Percentiles rank a stretch among this genome's conserved stretches.
These are phyloP conservation scores for Pedetes capensis DNA, from an alignment of 2,113 vertebrate genomes.

Conservation along the genomic window DNA sequence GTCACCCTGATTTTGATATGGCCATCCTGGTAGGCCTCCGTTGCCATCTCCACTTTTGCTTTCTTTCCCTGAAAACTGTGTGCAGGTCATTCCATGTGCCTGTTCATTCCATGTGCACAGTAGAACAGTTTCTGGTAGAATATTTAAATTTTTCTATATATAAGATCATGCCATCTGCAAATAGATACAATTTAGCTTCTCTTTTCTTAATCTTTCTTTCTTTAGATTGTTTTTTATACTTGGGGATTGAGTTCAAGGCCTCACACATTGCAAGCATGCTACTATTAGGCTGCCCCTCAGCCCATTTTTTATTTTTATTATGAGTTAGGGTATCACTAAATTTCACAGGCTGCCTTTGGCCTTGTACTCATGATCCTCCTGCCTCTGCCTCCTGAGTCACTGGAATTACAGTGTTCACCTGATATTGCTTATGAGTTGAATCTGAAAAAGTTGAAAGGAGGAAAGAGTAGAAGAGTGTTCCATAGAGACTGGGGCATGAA, in stretches of 20 bases:
- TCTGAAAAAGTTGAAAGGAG: neutral
- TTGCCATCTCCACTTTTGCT: conserved; percentile 74
- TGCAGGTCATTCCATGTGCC: conserved; percentile 86
- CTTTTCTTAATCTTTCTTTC: neutral
- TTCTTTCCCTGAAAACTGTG: conserved; percentile 79
- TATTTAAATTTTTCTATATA: neutral
- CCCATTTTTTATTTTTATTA: no score
- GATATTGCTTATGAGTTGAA: neutral
- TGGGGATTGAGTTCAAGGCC: no score
- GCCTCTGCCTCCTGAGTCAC: no score
- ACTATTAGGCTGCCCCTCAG: no score
- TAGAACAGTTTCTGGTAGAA: neutral
- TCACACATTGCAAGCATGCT: no score
- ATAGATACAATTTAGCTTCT: no score
- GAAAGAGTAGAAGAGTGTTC: neutral
- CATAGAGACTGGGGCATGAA: neutral
- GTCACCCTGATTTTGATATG: conserved; percentile 61
- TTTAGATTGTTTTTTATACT: no score
- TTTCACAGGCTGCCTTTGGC: no score
- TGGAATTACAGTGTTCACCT: neutral
- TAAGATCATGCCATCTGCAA: neutral
- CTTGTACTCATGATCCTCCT: no score
- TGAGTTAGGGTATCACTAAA: no score
- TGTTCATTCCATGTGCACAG: no score
- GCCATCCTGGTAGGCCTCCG: conserved; percentile 69